Base-by-base conservation (phyloP, 2,113 vertebrate genomes). In the Cyphomyrus plagiostoma region DNA sequence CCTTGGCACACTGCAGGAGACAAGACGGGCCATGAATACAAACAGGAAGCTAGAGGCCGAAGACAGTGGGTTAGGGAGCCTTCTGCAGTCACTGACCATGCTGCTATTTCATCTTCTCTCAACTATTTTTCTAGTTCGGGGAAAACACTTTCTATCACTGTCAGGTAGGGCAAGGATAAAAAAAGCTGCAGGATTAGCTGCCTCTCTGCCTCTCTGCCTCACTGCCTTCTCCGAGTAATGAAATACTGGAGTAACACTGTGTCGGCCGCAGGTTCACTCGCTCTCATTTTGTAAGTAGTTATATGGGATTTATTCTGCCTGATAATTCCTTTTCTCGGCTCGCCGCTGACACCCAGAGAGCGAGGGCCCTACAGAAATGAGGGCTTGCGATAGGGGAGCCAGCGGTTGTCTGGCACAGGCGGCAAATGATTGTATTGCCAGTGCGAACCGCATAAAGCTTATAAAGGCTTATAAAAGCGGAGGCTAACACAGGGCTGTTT, bases 91-190 rank as follows among this genome's bases (percentile, higher is more conserved):
- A 95, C 92, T 95, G 94, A 94, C 94, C 94, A 92, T 91, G 91
- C 92, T 93, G 92, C 93, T 94, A 92, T 95, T 95, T 94, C 93
- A 93, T 95, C 94, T 93, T 94, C 94, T 93, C 92, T 92, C 92
- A 93, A 96, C 94, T 95, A 94, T 95, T 96, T 96, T 96, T 95
- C 94, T 93, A 94, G 94, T 96, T 96, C 94, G 95, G 92, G 91
- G 93, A 96, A 96, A 96, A 96, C 94, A 95, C 94, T 95, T 96
- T 96, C 93, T 95, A 96, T 96, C 95, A 96, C 93, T 96, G 95
- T 95, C 95, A 96, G 94, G 91, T 93, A 88, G 92, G 91, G 93
- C 92, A 89, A 92, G 93, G 95, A 94, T 94, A 95, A 95, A 53
- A 87, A 50, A 46, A 50, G 89, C 90, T 90, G 90, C 92, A 89